Base-by-base conservation (phyloP, 1,140 invertebrate species). In the Bradynema listronoti region DNA sequence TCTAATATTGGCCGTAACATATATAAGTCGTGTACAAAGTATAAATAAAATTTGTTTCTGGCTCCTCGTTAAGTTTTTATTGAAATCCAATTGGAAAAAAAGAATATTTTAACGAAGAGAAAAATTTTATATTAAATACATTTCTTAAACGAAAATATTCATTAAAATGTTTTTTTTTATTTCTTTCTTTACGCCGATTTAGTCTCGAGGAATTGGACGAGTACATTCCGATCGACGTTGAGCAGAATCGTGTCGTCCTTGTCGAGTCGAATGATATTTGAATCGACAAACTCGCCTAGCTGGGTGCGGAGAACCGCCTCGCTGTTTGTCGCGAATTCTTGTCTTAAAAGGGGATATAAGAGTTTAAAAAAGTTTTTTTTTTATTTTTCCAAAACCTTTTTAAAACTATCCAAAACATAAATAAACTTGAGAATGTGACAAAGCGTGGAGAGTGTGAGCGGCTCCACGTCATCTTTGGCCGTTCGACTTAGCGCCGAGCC, bases 391-490 rank as follows among this genome's bases (percentile, higher is more conserved):
- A 39, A 39, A 39, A 39, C 36, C 11, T 39, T 30, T 29, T 36
- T 11, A 25, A 32, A 57, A 2, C 16, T 46, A 24, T 55, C 33
- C 33, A 22, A 16, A 16, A 55, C 24, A 58, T 39, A 56, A 56
- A 56, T 9, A 14, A 51, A 62, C 56, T 62, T 46, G 24, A 61
- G 22, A 16, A 61, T 61, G 16, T n/a, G 42, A 16, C 59, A 61
- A 29, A 61, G 59, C 36, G 56, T 54, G 14, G 59, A 34, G 24
- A 61, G 30, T 29, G 11, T 30, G 11, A 59, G 33, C 7, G 42
- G 6, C 4, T 61, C 57, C 32, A 29, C 30, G 4, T 24, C 29
- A 19, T 24, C 32, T 11, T 34, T 43, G n/a, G 56, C 57, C 16
- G 32, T 30, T 34, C 4, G 19, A 22, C 36, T 32, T n/a, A n/a